Conservation (phyloP, 1,140 invertebrate species). For the Neotoxoptera formosana region DNA sequence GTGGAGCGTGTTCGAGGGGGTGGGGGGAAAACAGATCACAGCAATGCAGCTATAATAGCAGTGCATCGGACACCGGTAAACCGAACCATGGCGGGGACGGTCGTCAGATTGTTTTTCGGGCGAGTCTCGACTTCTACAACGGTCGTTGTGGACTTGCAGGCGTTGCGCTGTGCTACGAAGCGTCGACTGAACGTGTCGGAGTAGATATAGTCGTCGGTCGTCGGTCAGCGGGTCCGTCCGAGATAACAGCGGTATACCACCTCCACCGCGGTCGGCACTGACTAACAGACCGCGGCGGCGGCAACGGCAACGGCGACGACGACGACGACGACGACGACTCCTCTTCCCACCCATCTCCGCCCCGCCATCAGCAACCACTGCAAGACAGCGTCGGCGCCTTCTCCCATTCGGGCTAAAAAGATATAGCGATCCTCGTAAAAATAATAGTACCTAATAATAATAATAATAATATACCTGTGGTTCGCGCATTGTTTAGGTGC, state of each 20-base stretch:
- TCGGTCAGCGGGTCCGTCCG: background rate
- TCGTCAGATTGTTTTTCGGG: background rate
- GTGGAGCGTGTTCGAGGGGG: background rate
- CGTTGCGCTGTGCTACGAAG: background rate
- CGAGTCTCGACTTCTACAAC: background rate
- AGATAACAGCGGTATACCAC: background rate
- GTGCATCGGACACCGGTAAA: background rate
- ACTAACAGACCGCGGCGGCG: background rate
- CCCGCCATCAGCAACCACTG: background rate
- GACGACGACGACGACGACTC: too few species aligned
- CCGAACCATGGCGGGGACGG: conserved; percentile 5
- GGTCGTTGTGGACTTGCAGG: background rate
- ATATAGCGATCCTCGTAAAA: too few species aligned
- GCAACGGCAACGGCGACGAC: too few species aligned
- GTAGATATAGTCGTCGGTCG: background rate
- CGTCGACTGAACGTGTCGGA: background rate
- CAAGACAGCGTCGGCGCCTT: background rate
- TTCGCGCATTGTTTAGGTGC: too few species aligned
- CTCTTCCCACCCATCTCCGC: background rate
- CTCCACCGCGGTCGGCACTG: background rate
- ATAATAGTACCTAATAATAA: background rate
- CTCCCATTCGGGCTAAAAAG: background rate
- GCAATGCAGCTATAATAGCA: background rate
- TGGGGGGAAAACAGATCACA: background rate
- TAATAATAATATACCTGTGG: background rate